These are phyloP conservation scores for Deilephila porcellus DNA, from an alignment of 2,888 invertebrate genomes.

Conservation along the genomic window DNA sequence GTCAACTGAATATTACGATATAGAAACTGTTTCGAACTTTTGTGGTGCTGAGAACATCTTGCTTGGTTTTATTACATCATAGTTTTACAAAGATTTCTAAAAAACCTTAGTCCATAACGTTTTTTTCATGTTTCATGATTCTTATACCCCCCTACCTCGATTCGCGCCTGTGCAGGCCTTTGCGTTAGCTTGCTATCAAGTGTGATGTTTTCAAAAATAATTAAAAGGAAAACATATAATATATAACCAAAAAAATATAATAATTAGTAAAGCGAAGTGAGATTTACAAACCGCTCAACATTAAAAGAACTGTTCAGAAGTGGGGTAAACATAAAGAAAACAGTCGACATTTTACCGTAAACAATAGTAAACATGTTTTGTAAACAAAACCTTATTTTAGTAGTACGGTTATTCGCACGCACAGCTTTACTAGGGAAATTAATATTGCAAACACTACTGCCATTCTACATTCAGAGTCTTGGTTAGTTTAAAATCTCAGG, in stretches of 20 bases:
- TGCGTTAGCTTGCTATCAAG: no score
- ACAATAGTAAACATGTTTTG: constrained; percentile 12
- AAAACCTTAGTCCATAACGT: no score
- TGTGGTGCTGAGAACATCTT: no score
- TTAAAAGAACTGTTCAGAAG: not conserved
- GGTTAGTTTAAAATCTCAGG: no score
- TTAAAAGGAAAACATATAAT: not conserved
- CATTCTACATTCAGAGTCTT: no score
- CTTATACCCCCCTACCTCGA: no score
- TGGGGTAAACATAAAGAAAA: constrained; percentile 8
- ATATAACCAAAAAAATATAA: constrained; percentile 7
- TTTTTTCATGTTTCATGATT: no score
- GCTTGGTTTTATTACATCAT: no score
- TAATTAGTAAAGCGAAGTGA: not conserved
- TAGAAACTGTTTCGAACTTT: not conserved
- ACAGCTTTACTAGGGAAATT: not conserved
- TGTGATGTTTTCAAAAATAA: no score
- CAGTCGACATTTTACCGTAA: not conserved
- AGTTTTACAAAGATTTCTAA: no score
- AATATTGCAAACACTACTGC: no score
- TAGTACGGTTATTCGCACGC: not conserved
- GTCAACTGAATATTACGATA: not conserved
- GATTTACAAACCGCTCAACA: not conserved
- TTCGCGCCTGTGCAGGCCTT: no score
- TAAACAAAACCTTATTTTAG: constrained; percentile 6